phyloP scores from a whole-genome alignment of 2,797 vertebrate genomes.

The Anguilla pacifica region DNA sequence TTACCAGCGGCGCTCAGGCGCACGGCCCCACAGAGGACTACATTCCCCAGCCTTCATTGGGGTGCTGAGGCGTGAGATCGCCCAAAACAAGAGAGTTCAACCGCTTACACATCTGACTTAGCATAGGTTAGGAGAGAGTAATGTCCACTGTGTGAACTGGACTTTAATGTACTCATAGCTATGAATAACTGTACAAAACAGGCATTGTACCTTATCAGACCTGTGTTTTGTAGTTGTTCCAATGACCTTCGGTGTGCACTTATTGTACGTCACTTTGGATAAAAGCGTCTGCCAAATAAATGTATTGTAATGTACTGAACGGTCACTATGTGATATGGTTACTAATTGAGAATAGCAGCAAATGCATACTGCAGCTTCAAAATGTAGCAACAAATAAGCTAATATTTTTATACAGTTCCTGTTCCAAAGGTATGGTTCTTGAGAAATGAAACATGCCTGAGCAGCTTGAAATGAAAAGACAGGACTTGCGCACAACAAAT shows the following conservation, averaged over 20 bases:
- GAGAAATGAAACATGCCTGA: neutral
- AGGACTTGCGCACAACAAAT: neutral
- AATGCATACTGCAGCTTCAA: slow-evolving; percentile 56
- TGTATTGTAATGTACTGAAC: neutral
- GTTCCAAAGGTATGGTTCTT: neutral
- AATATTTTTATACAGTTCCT: too few species aligned
- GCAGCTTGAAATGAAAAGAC: slow-evolving; percentile 3
- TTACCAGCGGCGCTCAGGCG: slow-evolving; percentile 35
- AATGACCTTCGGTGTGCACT: too few species aligned
- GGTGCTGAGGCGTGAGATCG: slow-evolving; percentile 16
- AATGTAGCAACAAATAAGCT: slow-evolving; percentile 51
- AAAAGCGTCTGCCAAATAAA: too few species aligned
- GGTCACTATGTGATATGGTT: neutral
- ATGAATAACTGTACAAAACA: too few species aligned
- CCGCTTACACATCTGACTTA: neutral
- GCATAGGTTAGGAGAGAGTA: too few species aligned
- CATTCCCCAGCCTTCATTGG: neutral
- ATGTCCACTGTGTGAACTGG: too few species aligned
- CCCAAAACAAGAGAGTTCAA: slow-evolving; percentile 32
- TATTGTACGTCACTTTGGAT: too few species aligned
- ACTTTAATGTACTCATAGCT: too few species aligned
- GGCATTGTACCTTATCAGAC: too few species aligned
- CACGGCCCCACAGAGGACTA: neutral
- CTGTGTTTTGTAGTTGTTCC: too few species aligned
- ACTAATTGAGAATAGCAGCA: slow-evolving; percentile 51